phyloP scores from a whole-genome alignment of 2,888 invertebrate species.

The Cylloceria caligata region DNA sequence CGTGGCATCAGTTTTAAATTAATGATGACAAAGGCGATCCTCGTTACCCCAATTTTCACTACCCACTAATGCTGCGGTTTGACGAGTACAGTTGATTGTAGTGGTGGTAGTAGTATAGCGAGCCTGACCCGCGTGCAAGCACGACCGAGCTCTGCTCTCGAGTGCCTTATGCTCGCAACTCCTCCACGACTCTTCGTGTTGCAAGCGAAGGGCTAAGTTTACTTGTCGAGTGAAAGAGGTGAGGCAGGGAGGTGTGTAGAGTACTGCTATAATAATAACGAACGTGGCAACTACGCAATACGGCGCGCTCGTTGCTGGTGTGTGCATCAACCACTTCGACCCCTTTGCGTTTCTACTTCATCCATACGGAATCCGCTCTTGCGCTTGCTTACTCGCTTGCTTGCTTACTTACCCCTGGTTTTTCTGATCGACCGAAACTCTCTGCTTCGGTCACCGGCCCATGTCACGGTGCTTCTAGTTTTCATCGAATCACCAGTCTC shows the following conservation, averaged over 20 bases:
- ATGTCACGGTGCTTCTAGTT: constrained; percentile 21
- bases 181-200: constrained; percentile 51
- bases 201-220: constrained; percentile 70
- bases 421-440: constrained; percentile 54
- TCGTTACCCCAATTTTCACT: not conserved
- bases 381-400: constrained; percentile 28
- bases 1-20: too few relatives aligned
- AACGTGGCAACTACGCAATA: constrained; percentile 33
- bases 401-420: constrained; percentile 31
- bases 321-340: constrained; percentile 34
- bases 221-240: constrained; percentile 33
- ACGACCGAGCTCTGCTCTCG: constrained; percentile 11
- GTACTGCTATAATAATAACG: constrained; percentile 35
- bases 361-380: constrained; percentile 3
- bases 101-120: not conserved
- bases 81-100: constrained; percentile 6
- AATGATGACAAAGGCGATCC: not conserved
- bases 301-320: not conserved
- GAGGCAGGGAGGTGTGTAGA: not conserved
- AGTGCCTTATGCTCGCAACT: constrained; percentile 17
- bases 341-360: constrained; percentile 25
- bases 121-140: constrained; percentile 31
- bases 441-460: constrained; percentile 42
- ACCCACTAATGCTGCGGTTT: not conserved
- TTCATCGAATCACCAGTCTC: constrained; percentile 17